Base-by-base conservation (phyloP, 1,140 invertebrate genomes). In the Drosophila kurseongensis region DNA sequence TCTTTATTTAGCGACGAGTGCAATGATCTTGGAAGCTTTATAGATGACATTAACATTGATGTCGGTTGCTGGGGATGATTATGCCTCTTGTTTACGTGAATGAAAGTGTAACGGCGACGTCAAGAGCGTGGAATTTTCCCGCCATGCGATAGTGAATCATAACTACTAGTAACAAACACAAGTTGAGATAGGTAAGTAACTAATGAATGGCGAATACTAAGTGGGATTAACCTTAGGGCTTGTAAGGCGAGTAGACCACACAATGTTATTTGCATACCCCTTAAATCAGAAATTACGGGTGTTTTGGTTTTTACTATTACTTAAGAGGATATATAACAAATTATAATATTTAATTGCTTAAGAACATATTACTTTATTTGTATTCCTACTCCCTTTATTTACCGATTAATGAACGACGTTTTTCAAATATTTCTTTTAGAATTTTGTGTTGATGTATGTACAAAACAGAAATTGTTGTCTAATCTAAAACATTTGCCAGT, bases 21-120 rank as follows among this genome's bases (percentile, higher is more conserved):
- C 78, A 81, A 55, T 81, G 78, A 81, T 81, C 78, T 81, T 55
- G 45, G 10, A 8, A 14, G 40, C 68, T 35, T 29, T 67, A 44
- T 42, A 50, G 35, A 50, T 50, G 73, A 65, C 74, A 81, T 81
- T 81, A 81, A 82, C 79, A 82, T 81, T 82, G 79, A 58, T 65
- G 14, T 40, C 56, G 56, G 51, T 51, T 61, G 44, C 14, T 10
- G 40, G 40, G 18, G 29, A 35, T 60, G 62, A 40, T 63, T 76
- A 54, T 78, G 52, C 27, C 29, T 23, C 41, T 40, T 75, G 55
- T 58, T 63, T 66, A 52, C 55, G 42, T 47, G 41, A 72, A 48
- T 72, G 56, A 55, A 51, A 66, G 41, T 62, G 60, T 73, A 61
- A 62, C 57, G 52, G 35, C 52, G 6, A 13, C 36, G 23, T 9